phyloP scores from a whole-genome alignment of 2,888 invertebrate genomes.

The Didymodactylos carnosus region DNA sequence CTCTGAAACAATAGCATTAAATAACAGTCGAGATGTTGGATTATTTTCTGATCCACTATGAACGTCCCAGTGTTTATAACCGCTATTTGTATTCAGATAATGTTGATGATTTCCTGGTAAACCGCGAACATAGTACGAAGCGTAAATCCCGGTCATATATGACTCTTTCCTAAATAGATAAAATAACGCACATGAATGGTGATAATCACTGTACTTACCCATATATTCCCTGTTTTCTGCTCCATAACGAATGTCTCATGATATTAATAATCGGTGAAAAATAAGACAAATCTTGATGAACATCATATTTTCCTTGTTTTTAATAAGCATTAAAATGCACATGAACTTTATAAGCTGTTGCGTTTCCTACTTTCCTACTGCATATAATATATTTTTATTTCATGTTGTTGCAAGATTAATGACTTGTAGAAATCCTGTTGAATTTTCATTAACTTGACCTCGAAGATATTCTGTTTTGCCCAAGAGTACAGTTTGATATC shows the following conservation, averaged over 20 bases:
- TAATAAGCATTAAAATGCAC: conserved; percentile 18
- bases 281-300: conserved; percentile 25
- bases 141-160: conserved; percentile 23
- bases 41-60: conserved; percentile 29
- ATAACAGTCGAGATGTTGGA: conserved; percentile 17
- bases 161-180: too few species aligned
- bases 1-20: conserved; percentile 17
- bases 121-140: conserved; percentile 23
- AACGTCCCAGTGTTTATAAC: conserved; percentile 29
- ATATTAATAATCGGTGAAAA: conserved; percentile 31
- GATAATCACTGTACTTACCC: conserved; percentile 28
- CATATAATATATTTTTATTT: conserved; percentile 17
- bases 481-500: conserved; percentile 22
- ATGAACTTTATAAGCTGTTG: conserved; percentile 18
- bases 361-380: conserved; percentile 18
- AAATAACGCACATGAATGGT: too few species aligned
- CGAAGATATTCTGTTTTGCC: conserved; percentile 29
- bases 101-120: conserved; percentile 22
- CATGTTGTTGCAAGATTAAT: conserved; percentile 25
- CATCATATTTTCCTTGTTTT: conserved; percentile 15
- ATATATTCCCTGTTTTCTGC: conserved; percentile 25
- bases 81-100: conserved; percentile 26
- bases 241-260: conserved; percentile 32
- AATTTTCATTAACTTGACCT: conserved; percentile 25
- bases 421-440: conserved; percentile 28